Base-by-base conservation (phyloP, 2,797 vertebrate species). In the Ciconia nigra region DNA sequence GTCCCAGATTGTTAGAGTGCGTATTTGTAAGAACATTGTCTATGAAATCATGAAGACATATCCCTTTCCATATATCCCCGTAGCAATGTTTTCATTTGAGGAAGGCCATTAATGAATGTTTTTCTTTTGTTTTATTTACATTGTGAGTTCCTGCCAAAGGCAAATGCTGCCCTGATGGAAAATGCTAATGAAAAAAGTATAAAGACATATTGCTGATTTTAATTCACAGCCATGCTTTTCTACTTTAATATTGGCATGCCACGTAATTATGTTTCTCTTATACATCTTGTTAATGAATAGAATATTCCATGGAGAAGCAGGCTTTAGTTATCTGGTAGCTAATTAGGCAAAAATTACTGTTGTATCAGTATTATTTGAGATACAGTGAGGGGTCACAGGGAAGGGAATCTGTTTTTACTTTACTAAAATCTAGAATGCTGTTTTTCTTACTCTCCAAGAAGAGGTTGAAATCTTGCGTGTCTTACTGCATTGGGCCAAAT, bases 401-500 rank as follows among this genome's bases (percentile, higher is more conserved):
- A 87, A 73, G 39, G 51, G 42, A 77, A 80, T 97, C 77, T 94
- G 5, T 5, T 82, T 93, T 78, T 47, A 8, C 52, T 89, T 73
- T 13, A 41, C 37, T 83, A 41, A 85, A 87, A 83, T 81, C 31
- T 70, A 86, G 66, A 94, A 51, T 63, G 41, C 54, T 89, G 42
- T n/a, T 52, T 90, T 78, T 67, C 67, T 83, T 78, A 37, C 82
- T 83, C 76, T 95, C 49, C 49, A 94, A 61, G 71, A 97, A 80
- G 83, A 80, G 78, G 54, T 89, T 93, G 72, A 96, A 95, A 87
- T 88, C 86, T 67, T 92, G 29, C 14, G 18, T 82, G 66, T 57
- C 74, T 93, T 66, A 77, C 71, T 97, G 97, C 83, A 54, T 88
- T 89, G 90, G 97, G 92, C 92, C 91, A 94, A 97, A 96, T 96